Conservation (phyloP, 53 echinoderm and acorn worm genomes). For the Stichopus horrens region DNA sequence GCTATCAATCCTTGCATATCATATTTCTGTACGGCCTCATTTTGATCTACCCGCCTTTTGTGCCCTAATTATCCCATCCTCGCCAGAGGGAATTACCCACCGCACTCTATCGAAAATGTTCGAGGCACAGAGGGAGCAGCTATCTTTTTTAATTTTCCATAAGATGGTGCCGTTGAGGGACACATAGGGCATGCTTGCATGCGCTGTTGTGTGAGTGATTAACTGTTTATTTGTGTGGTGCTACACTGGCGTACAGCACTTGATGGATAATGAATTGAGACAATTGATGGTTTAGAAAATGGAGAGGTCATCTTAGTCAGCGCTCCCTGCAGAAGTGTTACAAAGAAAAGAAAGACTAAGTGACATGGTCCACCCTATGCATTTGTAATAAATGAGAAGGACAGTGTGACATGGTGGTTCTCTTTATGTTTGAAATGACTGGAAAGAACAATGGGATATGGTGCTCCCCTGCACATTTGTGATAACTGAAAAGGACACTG, state of each 20-base stretch:
- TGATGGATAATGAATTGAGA: background rate
- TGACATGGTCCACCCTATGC: no score
- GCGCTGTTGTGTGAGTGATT: background rate
- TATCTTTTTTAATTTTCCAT: background rate
- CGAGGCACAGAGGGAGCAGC: background rate
- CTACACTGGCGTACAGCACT: background rate
- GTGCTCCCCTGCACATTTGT: no score
- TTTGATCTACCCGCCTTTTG: conserved; percentile 18
- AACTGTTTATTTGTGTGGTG: background rate
- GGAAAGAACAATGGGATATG: no score
- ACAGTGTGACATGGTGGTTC: no score
- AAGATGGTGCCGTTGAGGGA: background rate
- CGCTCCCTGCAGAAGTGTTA: background rate
- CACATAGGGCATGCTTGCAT: background rate
- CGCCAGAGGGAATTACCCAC: conserved; percentile 2
- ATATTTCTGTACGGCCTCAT: background rate
- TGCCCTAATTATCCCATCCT: conserved; percentile 22
- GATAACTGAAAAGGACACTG: no score
- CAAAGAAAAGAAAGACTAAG: no score
- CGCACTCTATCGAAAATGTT: background rate
- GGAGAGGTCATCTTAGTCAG: background rate
- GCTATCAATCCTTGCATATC: conserved; percentile 17
- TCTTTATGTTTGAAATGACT: no score
- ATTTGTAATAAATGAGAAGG: no score
- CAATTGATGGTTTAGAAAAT: background rate